phyloP scores from a whole-genome alignment of 2,888 invertebrate species.

The Sthenelais limicola region DNA sequence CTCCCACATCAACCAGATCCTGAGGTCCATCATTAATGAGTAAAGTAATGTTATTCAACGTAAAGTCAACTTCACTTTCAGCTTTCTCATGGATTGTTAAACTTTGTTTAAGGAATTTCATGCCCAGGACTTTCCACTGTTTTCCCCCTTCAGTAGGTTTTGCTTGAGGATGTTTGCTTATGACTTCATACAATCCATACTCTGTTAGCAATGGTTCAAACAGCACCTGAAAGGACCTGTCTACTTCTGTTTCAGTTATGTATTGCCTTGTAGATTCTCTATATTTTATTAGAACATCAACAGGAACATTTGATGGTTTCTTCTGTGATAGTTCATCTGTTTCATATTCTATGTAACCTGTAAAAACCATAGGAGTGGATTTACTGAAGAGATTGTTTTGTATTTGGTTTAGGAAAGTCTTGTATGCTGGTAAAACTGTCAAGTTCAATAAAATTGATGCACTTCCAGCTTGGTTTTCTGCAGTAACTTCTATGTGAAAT shows the following conservation, averaged over 20 bases:
- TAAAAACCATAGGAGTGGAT: neutral
- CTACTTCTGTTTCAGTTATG: neutral
- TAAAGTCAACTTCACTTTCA: neutral
- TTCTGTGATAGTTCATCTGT: neutral
- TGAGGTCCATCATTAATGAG: conserved; percentile 27
- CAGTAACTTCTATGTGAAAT: neutral
- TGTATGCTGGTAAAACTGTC: conserved; percentile 7
- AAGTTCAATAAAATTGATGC: neutral
- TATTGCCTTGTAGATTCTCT: neutral
- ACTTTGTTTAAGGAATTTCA: conserved; percentile 8
- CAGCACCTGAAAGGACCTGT: neutral
- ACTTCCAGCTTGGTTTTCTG: conserved; percentile 3
- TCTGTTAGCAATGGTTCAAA: conserved; percentile 2
- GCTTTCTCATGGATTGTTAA: conserved; percentile 1
- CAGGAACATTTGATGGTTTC: neutral
- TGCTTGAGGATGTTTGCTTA: neutral
- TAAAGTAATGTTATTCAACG: neutral
- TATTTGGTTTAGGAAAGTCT: neutral
- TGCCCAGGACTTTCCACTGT: conserved; percentile 21
- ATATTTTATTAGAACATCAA: conserved; percentile 11
- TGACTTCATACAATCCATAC: conserved; percentile 10
- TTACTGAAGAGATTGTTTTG: neutral
- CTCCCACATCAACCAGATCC: neutral
- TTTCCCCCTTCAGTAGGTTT: neutral
- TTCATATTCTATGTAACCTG: conserved; percentile 2